These are phyloP conservation scores for Nylanderia fulva DNA, from an alignment of 1,140 invertebrate genomes.

Conservation along the genomic window DNA sequence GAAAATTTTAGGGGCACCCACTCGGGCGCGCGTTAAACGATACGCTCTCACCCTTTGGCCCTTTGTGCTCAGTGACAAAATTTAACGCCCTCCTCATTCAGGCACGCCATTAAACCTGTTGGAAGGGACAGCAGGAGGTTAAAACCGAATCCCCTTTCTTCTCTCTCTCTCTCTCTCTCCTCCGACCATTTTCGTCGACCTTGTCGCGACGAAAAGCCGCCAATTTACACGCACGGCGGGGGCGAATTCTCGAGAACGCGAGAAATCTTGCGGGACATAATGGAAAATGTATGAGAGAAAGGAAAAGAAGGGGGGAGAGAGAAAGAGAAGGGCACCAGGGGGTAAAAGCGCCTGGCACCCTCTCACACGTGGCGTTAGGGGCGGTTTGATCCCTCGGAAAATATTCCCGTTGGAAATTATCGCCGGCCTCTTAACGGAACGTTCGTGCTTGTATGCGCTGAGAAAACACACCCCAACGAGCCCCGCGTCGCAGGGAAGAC, in stretches of 20 bases:
- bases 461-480: slow-evolving; percentile 46
- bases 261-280: slow-evolving; percentile 71
- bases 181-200: slow-evolving; percentile 8
- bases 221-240: slow-evolving; percentile 66
- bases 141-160: neutral
- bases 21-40: slow-evolving; percentile 65
- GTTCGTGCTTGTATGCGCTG: slow-evolving; percentile 21
- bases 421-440: slow-evolving; percentile 36
- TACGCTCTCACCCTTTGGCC: slow-evolving; percentile 69
- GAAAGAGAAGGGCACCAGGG: neutral
- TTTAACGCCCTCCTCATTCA: slow-evolving; percentile 70
- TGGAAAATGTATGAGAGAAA: slow-evolving; percentile 67
- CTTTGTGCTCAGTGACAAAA: slow-evolving; percentile 74
- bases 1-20: slow-evolving; percentile 53
- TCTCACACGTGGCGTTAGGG: slow-evolving; percentile 44
- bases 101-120: slow-evolving; percentile 72
- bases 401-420: slow-evolving; percentile 59
- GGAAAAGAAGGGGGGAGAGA: neutral
- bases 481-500: slow-evolving; percentile 1
- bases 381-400: slow-evolving; percentile 20
- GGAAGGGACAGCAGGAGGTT: neutral
- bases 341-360: neutral
- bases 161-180: too few species aligned
- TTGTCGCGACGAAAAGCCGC: slow-evolving; percentile 72
- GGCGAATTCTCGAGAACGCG: slow-evolving; percentile 61